Percentiles rank a stretch among this genome's conserved stretches.
These are phyloP conservation scores for Spongia lamella DNA, from an alignment of 37 sponge, comb jelly and placozoan genomes.

Conservation along the genomic window DNA sequence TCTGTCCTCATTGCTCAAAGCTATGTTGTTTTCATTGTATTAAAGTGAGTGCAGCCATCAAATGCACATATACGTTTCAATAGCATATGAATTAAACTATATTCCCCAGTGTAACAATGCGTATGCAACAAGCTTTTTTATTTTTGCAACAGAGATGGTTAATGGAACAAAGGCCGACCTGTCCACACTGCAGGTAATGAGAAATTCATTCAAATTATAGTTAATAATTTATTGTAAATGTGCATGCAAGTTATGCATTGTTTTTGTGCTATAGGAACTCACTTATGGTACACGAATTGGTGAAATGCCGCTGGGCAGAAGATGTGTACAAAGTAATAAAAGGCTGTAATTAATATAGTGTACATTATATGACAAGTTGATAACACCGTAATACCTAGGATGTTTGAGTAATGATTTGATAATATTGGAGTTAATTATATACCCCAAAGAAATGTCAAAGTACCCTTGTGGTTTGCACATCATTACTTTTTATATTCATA, in stretches of 20 bases:
- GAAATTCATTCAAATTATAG: neutral
- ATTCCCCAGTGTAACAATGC: too few relatives aligned
- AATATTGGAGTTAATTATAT: too few relatives aligned
- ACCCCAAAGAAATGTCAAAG: too few relatives aligned
- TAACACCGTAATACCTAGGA: too few relatives aligned
- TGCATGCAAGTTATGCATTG: neutral
- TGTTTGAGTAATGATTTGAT: too few relatives aligned
- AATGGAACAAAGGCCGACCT: slow-evolving; percentile 23
- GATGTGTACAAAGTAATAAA: slow-evolving; percentile 21
- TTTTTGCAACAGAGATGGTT: slow-evolving; percentile 34
- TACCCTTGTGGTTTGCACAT: too few relatives aligned
- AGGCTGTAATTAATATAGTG: neutral
- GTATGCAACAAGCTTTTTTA: too few relatives aligned
- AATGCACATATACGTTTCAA: too few relatives aligned
- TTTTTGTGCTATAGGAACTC: slow-evolving; percentile 2
- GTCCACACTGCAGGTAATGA: slow-evolving; percentile 33
- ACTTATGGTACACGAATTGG: slow-evolving; percentile 16
- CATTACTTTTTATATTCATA: too few relatives aligned
- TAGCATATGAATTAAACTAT: too few relatives aligned
- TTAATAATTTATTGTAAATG: neutral
- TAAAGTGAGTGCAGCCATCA: slow-evolving; percentile 31
- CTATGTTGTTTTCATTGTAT: slow-evolving; percentile 84
- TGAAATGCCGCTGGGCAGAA: slow-evolving; percentile 35
- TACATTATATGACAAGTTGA: neutral
- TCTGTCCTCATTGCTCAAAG: slow-evolving; percentile 96